Conservation (phyloP, 2,888 invertebrate species). For the Andrena flavipes region DNA sequence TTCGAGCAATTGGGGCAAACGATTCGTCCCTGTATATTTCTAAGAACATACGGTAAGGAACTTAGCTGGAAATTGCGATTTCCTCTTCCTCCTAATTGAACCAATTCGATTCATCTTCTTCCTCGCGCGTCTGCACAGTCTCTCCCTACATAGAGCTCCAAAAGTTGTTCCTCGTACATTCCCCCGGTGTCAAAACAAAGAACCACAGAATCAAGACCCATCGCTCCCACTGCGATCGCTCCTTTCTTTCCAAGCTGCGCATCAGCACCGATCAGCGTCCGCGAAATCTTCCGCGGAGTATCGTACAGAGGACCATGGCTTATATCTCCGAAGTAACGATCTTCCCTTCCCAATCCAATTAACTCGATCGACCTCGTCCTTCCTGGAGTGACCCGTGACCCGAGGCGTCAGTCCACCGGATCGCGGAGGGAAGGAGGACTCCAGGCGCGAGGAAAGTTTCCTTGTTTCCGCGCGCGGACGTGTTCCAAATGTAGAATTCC, state of each 20-base stretch:
- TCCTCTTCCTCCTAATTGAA: constrained; percentile 12
- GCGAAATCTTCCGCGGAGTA: background rate
- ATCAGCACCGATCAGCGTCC: background rate
- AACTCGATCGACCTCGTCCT: background rate
- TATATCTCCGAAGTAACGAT: background rate
- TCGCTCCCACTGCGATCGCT: background rate
- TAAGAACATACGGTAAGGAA: background rate
- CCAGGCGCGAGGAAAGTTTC: constrained; percentile 50
- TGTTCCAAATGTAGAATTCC: constrained; percentile 84
- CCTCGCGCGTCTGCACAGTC: background rate
- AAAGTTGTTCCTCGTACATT: background rate
- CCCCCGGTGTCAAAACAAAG: background rate
- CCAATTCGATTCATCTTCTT: constrained; percentile 1
- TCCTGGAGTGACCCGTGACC: background rate
- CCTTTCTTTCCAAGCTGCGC: background rate
- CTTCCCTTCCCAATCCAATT: constrained; percentile 7
- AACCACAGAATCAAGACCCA: background rate
- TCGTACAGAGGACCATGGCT: background rate
- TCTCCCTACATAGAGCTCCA: background rate
- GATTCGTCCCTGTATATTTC: constrained; percentile 4
- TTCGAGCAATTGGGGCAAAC: background rate
- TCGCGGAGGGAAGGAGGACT: background rate
- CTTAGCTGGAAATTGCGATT: constrained; percentile 1
- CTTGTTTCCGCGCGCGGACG: constrained; percentile 70
- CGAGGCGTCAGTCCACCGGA: background rate